Evolutionary conservation across 2,888 invertebrate genomes (phyloP).

Genomic region (Pandemis cinnamomeana): DNA sequence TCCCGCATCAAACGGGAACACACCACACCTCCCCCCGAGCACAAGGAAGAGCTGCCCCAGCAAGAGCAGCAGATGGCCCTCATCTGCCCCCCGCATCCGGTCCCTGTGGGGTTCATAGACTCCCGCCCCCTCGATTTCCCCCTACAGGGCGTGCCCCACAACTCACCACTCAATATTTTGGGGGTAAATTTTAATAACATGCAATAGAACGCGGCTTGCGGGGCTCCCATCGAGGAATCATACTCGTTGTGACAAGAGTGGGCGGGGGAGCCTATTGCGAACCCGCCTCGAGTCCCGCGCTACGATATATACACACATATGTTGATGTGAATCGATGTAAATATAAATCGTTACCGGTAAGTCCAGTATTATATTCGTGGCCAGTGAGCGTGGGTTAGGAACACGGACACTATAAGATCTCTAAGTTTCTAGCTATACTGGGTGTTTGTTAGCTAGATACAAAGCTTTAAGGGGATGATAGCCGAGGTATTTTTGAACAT

Average conservation of each 20-base stretch:
- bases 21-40: conserved; percentile 85
- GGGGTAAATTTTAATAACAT: conserved; percentile 91
- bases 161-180: conserved; percentile 88
- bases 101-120: conserved; percentile 89
- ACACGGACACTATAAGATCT: not conserved
- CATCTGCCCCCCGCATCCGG: conserved; percentile 87
- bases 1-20: conserved; percentile 89
- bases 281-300: conserved; percentile 45
- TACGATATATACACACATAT: conserved; percentile 62
- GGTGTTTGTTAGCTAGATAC: too few relatives aligned
- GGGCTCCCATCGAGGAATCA: conserved; percentile 60
- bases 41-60: conserved; percentile 70
- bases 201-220: conserved; percentile 85
- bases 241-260: conserved; percentile 77
- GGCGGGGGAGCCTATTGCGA: conserved; percentile 57
- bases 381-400: conserved; percentile 1
- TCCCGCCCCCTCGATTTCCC: conserved; percentile 89
- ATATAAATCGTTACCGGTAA: conserved; percentile 46
- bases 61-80: conserved; percentile 79
- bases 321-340: conserved; percentile 63
- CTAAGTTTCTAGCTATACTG: not conserved
- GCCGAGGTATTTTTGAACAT: too few relatives aligned
- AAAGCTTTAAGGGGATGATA: too few relatives aligned
- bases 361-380: conserved; percentile 26
- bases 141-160: conserved; percentile 85